Evolutionary conservation across 2,888 invertebrate genomes (phyloP), one percentile per base, ranked within the genome.

Genomic region (Pristionchus entomophagus): DNA sequence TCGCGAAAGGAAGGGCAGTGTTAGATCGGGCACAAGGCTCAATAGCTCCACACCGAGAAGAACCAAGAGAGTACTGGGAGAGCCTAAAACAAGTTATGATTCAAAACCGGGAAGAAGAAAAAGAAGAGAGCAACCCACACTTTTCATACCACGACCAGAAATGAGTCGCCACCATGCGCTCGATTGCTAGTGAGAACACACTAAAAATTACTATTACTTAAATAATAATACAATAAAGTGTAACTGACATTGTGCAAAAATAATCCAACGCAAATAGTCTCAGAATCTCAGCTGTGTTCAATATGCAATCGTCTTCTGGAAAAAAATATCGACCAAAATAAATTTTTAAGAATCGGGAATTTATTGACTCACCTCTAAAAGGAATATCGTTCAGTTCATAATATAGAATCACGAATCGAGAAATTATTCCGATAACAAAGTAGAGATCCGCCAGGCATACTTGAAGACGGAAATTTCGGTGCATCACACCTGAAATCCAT

Each of bases 391-490:
- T 22, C 19, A 80, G 19, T 51, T 80, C 78, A 22, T 80, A 80
- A 49, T 80, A 80, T 17, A 51, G 29, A 19, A 80, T 49, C 22
- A 80, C 51, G 14, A 80, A 51, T 14, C 78, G 78, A 2, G 78
- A 49, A 5, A 51, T 6, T 2, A 17, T n/a, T 0, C 51, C 49
- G 3, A 80, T n/a, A 1, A 35, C 51, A 32, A 32, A 80, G n/a
- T 80, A 80, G 8, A 32, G 19, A 49, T 49, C 51, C 1, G 51
- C 49, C 19, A 80, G 32, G 32, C 78, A 80, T 6, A 80, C 8
- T 80, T 80, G 78, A 29, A 80, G 41, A 3, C 78, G 78, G 8
- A 80, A 80, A 51, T 80, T 80, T 0, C 78, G 78, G 32, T 80
- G 78, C 78, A 80, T 51, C 5, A 80, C 78, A 17, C 51, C 78